Percentiles rank a stretch among this genome's conserved stretches.
Evolutionary conservation across 23 tunicate genomes (phyloP).

Genomic region (Clavelina lepadiformis): DNA sequence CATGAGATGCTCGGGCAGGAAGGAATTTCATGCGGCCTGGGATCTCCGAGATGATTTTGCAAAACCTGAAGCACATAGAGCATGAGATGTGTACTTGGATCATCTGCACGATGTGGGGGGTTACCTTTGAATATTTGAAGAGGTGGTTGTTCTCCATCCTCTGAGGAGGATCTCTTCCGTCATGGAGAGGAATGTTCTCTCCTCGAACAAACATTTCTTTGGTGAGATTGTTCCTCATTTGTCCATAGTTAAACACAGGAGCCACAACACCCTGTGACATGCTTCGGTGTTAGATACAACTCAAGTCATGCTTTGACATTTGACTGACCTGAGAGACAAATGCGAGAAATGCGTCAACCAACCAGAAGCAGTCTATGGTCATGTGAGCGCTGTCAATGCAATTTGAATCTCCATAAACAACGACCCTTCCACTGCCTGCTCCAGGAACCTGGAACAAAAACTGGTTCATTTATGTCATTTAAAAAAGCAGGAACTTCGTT

Average conservation of each 20-base stretch:
- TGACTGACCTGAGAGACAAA: too few species aligned
- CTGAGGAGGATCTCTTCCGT: slow-evolving; percentile 40
- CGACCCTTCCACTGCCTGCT: slow-evolving; percentile 55
- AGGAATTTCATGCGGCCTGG: slow-evolving; percentile 16
- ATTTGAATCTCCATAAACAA: slow-evolving; percentile 98
- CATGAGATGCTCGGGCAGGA: slow-evolving; percentile 40
- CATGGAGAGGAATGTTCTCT: slow-evolving; percentile 15
- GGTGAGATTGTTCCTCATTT: background rate
- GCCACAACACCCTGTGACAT: slow-evolving; percentile 12
- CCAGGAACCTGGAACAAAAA: slow-evolving; percentile 27
- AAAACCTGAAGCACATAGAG: slow-evolving; percentile 35
- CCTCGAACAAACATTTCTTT: background rate
- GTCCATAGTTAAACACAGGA: background rate
- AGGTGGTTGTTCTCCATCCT: slow-evolving; percentile 70
- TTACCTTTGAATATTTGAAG: slow-evolving; percentile 77
- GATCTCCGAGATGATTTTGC: slow-evolving; percentile 49
- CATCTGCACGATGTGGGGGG: background rate
- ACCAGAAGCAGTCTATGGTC: slow-evolving; percentile 91
- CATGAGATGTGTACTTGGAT: background rate
- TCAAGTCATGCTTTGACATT: too few species aligned
- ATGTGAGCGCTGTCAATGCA: slow-evolving; percentile 92
- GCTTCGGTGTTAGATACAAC: too few species aligned
- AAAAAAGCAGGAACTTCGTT: background rate
- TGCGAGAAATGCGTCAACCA: slow-evolving; percentile 71
- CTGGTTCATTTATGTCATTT: background rate